Evolutionary conservation across 2,888 invertebrate species (phyloP).

Genomic region (Stenodera caucasica): DNA sequence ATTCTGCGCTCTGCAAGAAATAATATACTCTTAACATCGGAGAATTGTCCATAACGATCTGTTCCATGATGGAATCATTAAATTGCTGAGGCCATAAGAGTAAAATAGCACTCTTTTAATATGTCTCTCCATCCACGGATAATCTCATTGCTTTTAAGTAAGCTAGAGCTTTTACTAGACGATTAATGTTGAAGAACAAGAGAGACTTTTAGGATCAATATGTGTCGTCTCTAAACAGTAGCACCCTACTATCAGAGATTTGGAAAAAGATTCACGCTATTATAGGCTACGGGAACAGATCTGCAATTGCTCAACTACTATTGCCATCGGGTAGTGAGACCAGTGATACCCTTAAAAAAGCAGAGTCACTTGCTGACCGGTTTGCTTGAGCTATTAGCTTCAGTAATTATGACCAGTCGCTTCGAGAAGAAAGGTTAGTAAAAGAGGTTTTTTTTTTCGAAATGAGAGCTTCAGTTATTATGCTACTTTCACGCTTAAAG

Average conservation of each 20-base stretch:
- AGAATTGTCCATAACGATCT: background rate
- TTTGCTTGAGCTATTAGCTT: background rate
- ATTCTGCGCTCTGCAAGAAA: background rate
- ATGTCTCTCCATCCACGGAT: slow-evolving; percentile 10
- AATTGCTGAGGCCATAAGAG: slow-evolving; percentile 10
- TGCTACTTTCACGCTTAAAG: background rate
- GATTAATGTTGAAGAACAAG: slow-evolving; percentile 8
- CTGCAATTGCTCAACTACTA: background rate
- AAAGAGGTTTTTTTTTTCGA: background rate
- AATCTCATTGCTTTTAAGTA: slow-evolving; percentile 18
- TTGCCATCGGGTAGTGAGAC: background rate
- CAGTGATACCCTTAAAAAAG: background rate
- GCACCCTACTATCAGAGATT: background rate
- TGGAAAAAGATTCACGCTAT: slow-evolving; percentile 12
- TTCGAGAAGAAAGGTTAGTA: background rate
- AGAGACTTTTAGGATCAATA: slow-evolving; percentile 6
- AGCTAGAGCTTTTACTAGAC: slow-evolving; percentile 12
- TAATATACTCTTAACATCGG: background rate
- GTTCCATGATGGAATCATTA: slow-evolving; percentile 20
- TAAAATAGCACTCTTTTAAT: slow-evolving; percentile 12
- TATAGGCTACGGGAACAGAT: background rate
- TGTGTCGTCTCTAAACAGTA: background rate
- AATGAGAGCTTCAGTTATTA: background rate
- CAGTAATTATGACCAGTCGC: background rate
- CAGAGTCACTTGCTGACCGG: background rate